phyloP scores from a whole-genome alignment of 2,113 vertebrate species.

The Mesembrinibis cayennensis region DNA sequence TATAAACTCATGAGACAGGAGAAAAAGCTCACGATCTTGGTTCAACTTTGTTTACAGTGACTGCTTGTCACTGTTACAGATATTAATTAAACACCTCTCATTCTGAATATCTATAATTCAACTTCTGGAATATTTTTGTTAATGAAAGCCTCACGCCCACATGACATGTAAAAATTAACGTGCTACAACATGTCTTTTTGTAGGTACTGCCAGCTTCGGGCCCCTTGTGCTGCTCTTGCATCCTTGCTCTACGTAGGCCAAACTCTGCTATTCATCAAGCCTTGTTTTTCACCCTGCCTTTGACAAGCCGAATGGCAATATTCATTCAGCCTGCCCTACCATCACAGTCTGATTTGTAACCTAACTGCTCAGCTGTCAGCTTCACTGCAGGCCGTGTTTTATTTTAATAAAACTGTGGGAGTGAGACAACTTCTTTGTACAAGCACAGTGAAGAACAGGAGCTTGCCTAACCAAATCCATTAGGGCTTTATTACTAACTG shows the following conservation, averaged over 20 bases:
- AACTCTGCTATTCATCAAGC: background rate
- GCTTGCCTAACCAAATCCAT: background rate
- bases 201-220: fast-evolving
- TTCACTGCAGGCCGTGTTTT: conserved; percentile 3
- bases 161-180: fast-evolving
- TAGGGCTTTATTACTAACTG: background rate
- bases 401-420: conserved; percentile 59
- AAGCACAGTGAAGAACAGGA: background rate
- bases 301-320: conserved; percentile 34
- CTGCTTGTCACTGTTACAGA: background rate
- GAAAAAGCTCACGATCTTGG: background rate
- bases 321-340: conserved; percentile 14
- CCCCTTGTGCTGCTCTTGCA: fast-evolving
- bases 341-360: conserved; percentile 49
- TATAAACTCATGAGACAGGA: background rate
- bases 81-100: background rate
- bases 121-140: background rate
- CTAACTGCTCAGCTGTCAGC: conserved; percentile 62
- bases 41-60: background rate
- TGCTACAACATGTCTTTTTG: fast-evolving
- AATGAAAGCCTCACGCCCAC: background rate
- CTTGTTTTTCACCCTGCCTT: background rate
- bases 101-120: background rate
- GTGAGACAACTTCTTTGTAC: conserved; percentile 16
- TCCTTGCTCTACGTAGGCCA: background rate